These are phyloP conservation scores for Aricia artaxerxes DNA, from an alignment of 2,888 invertebrate genomes.

Conservation along the genomic window DNA sequence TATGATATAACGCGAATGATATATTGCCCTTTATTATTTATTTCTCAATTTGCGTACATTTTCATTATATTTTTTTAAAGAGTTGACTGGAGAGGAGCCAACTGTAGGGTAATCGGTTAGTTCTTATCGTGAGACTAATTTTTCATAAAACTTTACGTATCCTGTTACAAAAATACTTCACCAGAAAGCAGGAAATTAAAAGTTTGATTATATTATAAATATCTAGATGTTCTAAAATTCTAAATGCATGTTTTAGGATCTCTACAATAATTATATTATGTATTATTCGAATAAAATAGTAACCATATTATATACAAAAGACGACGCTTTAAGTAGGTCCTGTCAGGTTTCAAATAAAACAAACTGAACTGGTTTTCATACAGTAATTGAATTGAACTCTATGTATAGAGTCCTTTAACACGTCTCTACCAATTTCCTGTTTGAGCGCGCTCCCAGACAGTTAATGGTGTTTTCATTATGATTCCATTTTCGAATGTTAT, in stretches of 20 bases:
- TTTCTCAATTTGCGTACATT: neutral
- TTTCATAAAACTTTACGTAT: neutral
- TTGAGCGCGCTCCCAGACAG: neutral
- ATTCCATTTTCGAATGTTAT: neutral
- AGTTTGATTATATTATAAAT: neutral
- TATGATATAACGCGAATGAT: neutral
- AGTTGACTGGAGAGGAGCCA: neutral
- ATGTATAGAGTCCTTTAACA: slow-evolving; percentile 1
- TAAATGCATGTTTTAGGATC: neutral
- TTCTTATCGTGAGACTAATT: neutral
- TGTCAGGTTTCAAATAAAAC: neutral
- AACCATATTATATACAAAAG: neutral
- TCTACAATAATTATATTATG: neutral
- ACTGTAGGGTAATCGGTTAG: neutral
- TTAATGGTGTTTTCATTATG: slow-evolving; percentile 1
- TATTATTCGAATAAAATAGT: neutral
- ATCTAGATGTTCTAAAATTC: too few relatives aligned
- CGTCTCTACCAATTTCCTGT: slow-evolving; percentile 19
- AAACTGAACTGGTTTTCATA: neutral
- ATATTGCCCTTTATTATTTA: neutral
- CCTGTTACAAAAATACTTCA: neutral
- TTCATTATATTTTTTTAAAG: neutral
- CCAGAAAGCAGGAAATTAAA: neutral
- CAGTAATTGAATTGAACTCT: slow-evolving; percentile 20
- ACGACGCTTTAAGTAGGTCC: neutral